Base-by-base conservation (phyloP, 2,888 invertebrate species). In the Melitaea athalia region DNA sequence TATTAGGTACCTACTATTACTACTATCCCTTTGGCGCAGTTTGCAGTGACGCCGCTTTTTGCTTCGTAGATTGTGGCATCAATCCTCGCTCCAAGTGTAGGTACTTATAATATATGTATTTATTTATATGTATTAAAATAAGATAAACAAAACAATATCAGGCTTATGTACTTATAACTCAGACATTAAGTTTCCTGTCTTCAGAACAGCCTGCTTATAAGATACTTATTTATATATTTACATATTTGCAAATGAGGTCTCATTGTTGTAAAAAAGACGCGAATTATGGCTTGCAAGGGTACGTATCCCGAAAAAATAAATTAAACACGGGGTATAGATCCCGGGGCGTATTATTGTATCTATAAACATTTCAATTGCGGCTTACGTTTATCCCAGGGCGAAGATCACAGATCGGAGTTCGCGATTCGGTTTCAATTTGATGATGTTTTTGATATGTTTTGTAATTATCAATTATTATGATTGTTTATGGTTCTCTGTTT, bases 341-440 rank as follows among this genome's bases (percentile, higher is more conserved):
- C 88, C 81, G 77, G 76, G 79, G 85, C 84, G 84, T 45, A 45
- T 89, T 89, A 88, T 86, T 87, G 86, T 88, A 88, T 88, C 88
- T 88, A 87, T 89, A 89, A 89, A 89, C 88, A 89, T 91, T 89
- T 89, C 89, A 89, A 90, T 90, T 88, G 89, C 81, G 83, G 80
- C 70, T 71, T 68, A 71, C 70, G 77, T 73, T 77, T 75, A 78
- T 75, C 75, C 69, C 73, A 73, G 68, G 76, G 43, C 62, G 59
- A 74, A 71, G 67, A 71, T 70, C 70, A 52, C 47, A 66, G 67
- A 64, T 67, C 72, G 55, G 52, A 67, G 68, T 64, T 67, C 68
- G 63, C 15, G 45, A 53, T 60, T 49, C 49, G 67, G 15, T 63
- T 43, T 38, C 38, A 38, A 38, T 38, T 38, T 38, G 38, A 38